These are phyloP conservation scores for Ceratosolen solmsi DNA, from an alignment of 1,140 invertebrate genomes.

Conservation along the genomic window DNA sequence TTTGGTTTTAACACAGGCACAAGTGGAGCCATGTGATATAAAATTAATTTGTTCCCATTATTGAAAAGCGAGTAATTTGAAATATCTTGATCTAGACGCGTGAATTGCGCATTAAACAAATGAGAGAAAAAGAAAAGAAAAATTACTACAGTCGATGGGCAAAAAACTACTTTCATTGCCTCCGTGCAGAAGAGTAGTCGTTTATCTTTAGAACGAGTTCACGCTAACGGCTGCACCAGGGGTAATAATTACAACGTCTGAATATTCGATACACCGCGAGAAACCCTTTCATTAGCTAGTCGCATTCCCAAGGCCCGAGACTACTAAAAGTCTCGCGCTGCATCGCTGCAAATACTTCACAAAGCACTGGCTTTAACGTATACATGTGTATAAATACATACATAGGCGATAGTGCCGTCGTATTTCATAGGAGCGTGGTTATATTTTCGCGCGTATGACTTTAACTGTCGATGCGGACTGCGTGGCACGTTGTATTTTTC, in stretches of 20 bases:
- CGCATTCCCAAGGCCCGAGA: constrained; percentile 29
- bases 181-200: constrained; percentile 8
- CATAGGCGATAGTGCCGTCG: constrained; percentile 52
- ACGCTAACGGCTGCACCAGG: constrained; percentile 3
- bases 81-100: neutral
- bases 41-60: neutral
- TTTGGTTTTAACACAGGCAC: too few species aligned
- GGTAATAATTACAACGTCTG: constrained; percentile 36
- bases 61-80: neutral
- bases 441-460: constrained; percentile 70
- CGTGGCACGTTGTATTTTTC: constrained; percentile 66
- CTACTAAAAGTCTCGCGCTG: constrained; percentile 23
- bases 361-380: neutral
- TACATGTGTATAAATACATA: neutral
- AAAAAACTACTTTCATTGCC: constrained; percentile 29
- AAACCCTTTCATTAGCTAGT: constrained; percentile 39
- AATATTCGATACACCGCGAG: constrained; percentile 30
- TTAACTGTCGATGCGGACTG: constrained; percentile 66
- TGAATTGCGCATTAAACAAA: neutral
- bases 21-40: too few species aligned
- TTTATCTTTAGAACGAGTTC: constrained; percentile 30
- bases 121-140: neutral
- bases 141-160: neutral
- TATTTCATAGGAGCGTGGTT: constrained; percentile 66
- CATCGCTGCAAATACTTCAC: neutral